Evolutionary conservation across 2,888 invertebrate species (phyloP), one percentile per base, ranked within the genome.

Genomic region (Mythimna loreyi): DNA sequence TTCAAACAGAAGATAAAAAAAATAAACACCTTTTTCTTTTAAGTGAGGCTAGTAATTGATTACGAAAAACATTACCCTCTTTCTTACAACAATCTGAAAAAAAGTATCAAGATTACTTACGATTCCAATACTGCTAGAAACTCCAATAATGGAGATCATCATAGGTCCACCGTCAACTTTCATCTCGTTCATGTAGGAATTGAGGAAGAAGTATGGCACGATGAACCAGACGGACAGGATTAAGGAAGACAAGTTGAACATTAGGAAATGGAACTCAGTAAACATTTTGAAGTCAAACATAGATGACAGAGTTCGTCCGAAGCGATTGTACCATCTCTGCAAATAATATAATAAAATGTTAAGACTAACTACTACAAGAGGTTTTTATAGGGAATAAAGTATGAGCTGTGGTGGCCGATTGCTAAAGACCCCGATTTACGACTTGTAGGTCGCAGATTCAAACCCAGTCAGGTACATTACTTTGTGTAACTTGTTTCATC

Each of bases 221-320:
- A 99, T 99, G 91, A 98, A 98, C 98, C 99, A 99, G 84, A 98
- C 97, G 89, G 99, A 99, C 59, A 99, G 96, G 68, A 99, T 96
- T 80, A 99, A 97, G 65, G 98, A 98, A 47, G 98, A 98, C 43
- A 99, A 85, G 81, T 98, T 98, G 92, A 99, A 97, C 85, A 98
- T 96, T 47, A 98, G 93, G 92, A 98, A 98, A 89, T 98, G 98
- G 66, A 97, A 94, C 87, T 98, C 98, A 69, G 97, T 94, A 91
- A 98, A 98, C 96, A 98, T 97, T 50, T 97, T 97, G 92, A 98
- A 97, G 92, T 98, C 98, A 89, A 97, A 97, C 88, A 97, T 97
- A 2, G 96, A 96, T 87, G 97, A 97, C 57, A 97, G 88, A 13
- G 97, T 93, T 78, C 97, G 97, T 75, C 97, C 89, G 65, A 97